These are phyloP conservation scores for Coremacera marginata DNA, from an alignment of 2,888 invertebrate genomes.

Conservation along the genomic window DNA sequence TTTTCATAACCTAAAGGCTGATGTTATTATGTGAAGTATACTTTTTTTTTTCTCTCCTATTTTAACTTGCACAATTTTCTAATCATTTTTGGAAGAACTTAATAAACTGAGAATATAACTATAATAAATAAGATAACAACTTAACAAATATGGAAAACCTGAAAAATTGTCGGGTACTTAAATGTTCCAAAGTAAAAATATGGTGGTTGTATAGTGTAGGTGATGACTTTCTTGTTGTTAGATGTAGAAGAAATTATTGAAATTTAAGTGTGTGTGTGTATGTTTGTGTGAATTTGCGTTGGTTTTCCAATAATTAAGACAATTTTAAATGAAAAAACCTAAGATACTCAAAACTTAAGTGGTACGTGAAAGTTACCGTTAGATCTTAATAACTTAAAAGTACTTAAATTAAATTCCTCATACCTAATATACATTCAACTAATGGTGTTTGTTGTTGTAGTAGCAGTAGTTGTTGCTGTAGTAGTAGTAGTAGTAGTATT, in stretches of 20 bases:
- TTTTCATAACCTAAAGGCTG: conserved; percentile 56
- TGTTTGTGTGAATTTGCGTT: neutral
- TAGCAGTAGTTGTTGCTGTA: neutral
- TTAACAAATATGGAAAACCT: conserved; percentile 4
- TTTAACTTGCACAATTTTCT: neutral
- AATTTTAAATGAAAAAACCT: no score
- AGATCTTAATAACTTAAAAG: neutral
- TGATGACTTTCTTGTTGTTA: neutral
- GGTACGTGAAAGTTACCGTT: neutral
- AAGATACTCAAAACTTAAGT: no score
- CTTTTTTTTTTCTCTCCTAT: conserved; percentile 38
- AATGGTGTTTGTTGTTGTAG: neutral
- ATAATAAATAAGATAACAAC: neutral
- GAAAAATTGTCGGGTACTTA: neutral
- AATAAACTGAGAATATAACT: neutral
- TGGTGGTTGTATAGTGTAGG: neutral
- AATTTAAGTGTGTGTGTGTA: neutral
- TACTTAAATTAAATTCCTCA: conserved; percentile 1
- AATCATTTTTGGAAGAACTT: neutral
- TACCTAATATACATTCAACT: neutral
- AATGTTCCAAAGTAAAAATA: neutral
- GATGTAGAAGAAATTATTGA: neutral
- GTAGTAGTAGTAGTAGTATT: conserved; percentile 17
- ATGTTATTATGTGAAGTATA: conserved; percentile 66
- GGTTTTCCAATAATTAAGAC: neutral